Percentiles rank a stretch among this genome's conserved stretches.
Conservation (phyloP, 2,888 invertebrate species). For the Drepana falcataria region DNA sequence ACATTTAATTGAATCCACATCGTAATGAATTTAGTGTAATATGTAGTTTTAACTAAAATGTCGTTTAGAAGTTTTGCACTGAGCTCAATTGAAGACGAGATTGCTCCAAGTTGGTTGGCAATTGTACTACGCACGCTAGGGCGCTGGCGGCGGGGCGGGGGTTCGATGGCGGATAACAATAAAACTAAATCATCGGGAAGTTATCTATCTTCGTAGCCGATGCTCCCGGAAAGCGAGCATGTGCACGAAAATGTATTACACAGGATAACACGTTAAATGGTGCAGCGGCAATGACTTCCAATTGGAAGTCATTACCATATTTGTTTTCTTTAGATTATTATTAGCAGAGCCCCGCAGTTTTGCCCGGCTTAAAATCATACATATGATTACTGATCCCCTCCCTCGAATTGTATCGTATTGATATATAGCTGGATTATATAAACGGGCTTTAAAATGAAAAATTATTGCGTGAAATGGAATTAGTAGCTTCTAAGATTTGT, state of each 20-base stretch:
- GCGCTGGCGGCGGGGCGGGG: slow-evolving; percentile 34
- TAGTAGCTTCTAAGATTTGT: too few relatives aligned
- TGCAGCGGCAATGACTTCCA: slow-evolving; percentile 48
- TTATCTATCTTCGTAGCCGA: slow-evolving; percentile 67
- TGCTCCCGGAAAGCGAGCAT: slow-evolving; percentile 55
- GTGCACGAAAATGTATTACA: slow-evolving; percentile 61
- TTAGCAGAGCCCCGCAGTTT: too few relatives aligned
- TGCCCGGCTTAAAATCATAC: too few relatives aligned
- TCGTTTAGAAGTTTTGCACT: slow-evolving; percentile 1
- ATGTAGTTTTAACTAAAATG: not conserved
- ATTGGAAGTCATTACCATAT: slow-evolving; percentile 46
- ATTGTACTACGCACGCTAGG: slow-evolving; percentile 23
- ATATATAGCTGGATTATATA: too few relatives aligned
- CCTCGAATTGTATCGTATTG: too few relatives aligned
- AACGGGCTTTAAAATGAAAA: too few relatives aligned
- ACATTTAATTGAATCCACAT: too few relatives aligned
- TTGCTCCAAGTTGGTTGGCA: slow-evolving; percentile 9
- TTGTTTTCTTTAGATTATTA: slow-evolving; percentile 2
- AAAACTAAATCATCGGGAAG: slow-evolving; percentile 78
- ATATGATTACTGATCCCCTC: too few relatives aligned
- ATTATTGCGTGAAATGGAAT: too few relatives aligned
- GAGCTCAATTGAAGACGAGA: slow-evolving; percentile 1
- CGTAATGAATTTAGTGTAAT: too few relatives aligned
- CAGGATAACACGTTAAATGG: slow-evolving; percentile 64
- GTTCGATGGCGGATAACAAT: slow-evolving; percentile 71